A percentile compares a stretch with the other conserved stretches of the same genome.
These are phyloP conservation scores for Myripristis murdjan DNA, from an alignment of 2,797 vertebrate genomes.

Conservation along the genomic window DNA sequence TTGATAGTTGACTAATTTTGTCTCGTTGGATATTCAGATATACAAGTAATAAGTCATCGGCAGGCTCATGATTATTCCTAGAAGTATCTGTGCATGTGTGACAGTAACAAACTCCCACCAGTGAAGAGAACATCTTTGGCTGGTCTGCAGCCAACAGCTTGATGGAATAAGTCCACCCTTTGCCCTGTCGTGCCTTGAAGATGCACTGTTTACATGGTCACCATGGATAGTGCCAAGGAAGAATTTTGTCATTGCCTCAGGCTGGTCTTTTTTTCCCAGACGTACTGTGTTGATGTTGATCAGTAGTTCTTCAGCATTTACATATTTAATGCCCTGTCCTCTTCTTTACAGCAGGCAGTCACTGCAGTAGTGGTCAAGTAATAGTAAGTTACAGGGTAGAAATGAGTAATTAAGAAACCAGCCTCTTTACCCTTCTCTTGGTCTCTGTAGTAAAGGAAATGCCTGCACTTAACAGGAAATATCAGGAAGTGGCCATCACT, in stretches of 20 bases:
- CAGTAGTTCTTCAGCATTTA: background rate
- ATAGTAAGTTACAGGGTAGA: conserved; percentile 26
- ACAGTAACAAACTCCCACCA: conserved; percentile 61
- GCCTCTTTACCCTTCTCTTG: conserved; percentile 35
- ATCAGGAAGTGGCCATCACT: conserved; percentile 57
- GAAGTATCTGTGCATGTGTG: conserved; percentile 23
- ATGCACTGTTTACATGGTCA: background rate
- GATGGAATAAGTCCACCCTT: conserved; percentile 13
- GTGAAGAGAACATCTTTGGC: conserved; percentile 9
- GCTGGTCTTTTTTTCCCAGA: conserved; percentile 11
- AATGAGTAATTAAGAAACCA: conserved; percentile 41
- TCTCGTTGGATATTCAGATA: conserved; percentile 46
- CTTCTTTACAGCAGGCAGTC: conserved; percentile 1
- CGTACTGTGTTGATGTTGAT: background rate
- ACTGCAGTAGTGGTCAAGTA: background rate
- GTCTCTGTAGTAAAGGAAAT: conserved; percentile 35
- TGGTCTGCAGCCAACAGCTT: conserved; percentile 18
- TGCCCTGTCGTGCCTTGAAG: background rate
- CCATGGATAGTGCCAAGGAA: conserved; percentile 2
- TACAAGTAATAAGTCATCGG: conserved; percentile 52
- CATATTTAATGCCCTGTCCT: conserved; percentile 13
- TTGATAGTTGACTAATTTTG: conserved; percentile 47
- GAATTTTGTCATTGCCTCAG: conserved; percentile 8
- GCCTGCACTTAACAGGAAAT: conserved; percentile 36
- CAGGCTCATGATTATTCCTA: conserved; percentile 64